Conservation (phyloP, 1,140 invertebrate genomes). For the Brachionus calyciflorus region DNA sequence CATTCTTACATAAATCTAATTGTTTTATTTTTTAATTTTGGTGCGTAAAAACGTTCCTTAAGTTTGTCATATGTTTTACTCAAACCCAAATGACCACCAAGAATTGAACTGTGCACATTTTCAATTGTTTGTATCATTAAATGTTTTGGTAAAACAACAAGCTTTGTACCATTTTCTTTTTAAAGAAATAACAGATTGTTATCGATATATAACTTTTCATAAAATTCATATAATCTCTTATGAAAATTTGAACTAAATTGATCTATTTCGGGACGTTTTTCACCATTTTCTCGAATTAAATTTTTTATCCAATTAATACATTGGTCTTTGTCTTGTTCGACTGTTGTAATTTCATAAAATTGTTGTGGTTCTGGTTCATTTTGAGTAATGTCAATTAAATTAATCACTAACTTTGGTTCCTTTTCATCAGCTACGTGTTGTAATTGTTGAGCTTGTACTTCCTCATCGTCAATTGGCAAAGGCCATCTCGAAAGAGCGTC, state of each 20-base stretch:
- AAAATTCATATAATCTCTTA: neutral
- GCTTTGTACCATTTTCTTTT: neutral
- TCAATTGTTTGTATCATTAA: neutral
- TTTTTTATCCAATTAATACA: neutral
- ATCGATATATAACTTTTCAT: neutral
- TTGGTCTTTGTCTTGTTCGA: no score
- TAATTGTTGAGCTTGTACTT: no score
- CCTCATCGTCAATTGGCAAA: no score
- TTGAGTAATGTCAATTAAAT: neutral
- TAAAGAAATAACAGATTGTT: neutral
- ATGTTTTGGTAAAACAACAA: neutral
- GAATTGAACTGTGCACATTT: neutral
- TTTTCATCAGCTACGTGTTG: no score
- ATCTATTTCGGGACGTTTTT: constrained; percentile 5
- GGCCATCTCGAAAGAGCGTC: no score
- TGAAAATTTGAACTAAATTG: neutral
- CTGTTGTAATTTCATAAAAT: no score
- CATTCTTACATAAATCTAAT: neutral
- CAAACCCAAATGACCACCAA: no score
- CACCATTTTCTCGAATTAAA: neutral
- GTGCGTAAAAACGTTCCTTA: no score
- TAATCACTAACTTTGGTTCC: no score
- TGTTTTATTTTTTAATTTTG: neutral
- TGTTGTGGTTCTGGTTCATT: neutral
- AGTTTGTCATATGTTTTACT: no score